Evolutionary conservation across 1,140 invertebrate species (phyloP), one percentile per base, ranked within the genome.

Genomic region (Drosophila lacertosa): DNA sequence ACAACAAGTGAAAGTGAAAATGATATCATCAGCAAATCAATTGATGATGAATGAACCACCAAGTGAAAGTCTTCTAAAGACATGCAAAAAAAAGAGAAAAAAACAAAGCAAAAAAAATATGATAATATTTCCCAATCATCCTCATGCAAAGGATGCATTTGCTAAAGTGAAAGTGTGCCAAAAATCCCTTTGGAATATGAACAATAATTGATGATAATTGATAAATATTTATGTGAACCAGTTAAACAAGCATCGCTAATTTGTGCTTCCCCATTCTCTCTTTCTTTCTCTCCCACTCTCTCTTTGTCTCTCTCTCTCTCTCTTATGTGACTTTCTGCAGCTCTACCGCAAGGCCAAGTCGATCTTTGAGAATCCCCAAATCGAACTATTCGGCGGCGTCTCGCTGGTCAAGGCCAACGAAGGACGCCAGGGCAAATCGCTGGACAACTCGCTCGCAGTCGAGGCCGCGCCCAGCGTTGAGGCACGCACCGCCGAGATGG

Each of bases 331-430:
- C n/a, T n/a, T n/a, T n/a, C 51, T 70, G 57, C 77, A 92, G 92
- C 80, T 94, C 40, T 95, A 92, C 91, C 91, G 93, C 24, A 92
- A 92, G 70, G 93, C 93, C 3, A 93, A 93, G 76, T 92, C 93
- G n/a, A 93, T 95, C 82, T 94, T 95, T 77, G 92, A 92, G 26
- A 93, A 93, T 77, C 93, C 94, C 45, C 92, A 81, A 67, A 90
- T 94, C 44, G 93, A 94, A 55, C 62, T 95, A 26, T 89, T 93
- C 40, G 92, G 92, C 42, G 94, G 94, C 32, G 90, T 95, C 11
- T 93, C 92, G 3, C 72, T 95, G 18, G 92, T 94, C 55, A 93
- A 93, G 89, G 91, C 92, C 37, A 77, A 80, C 4, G 86, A 91
- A 44, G 88, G 77, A 53, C 86, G 90, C 53, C 89, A 89, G 60